phyloP scores from a whole-genome alignment of 2,888 invertebrate genomes.

The Synergus laeviventris region DNA sequence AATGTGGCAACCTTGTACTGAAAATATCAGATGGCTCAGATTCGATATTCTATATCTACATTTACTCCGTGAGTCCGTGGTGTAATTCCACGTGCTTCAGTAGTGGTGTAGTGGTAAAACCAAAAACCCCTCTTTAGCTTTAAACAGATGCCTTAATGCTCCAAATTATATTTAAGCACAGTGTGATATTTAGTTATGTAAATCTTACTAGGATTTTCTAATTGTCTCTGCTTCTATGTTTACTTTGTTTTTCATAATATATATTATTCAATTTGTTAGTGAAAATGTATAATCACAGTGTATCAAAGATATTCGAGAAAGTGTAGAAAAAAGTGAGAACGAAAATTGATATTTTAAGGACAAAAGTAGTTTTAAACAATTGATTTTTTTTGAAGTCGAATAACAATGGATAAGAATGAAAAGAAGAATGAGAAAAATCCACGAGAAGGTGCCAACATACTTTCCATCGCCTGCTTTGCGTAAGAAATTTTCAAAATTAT shows the following conservation, averaged over 20 bases:
- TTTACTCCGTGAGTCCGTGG: too few species aligned
- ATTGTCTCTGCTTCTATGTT: not conserved
- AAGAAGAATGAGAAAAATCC: constrained; percentile 79
- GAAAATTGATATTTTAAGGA: not conserved
- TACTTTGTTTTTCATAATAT: not conserved
- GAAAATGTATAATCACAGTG: not conserved
- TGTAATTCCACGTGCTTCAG: too few species aligned
- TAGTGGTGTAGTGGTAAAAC: too few species aligned
- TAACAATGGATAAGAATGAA: constrained; percentile 76
- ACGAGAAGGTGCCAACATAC: constrained; percentile 81
- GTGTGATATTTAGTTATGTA: not conserved
- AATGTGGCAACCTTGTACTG: too few species aligned
- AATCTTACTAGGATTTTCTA: not conserved
- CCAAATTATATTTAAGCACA: not conserved
- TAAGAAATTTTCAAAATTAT: constrained; percentile 75
- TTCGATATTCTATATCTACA: too few species aligned
- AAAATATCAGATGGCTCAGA: too few species aligned
- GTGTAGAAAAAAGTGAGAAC: not conserved
- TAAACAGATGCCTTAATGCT: too few species aligned
- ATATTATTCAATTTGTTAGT: not conserved
- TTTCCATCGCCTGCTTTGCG: constrained; percentile 84
- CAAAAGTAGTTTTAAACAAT: not conserved
- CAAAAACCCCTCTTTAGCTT: too few species aligned
- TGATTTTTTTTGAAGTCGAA: not conserved
- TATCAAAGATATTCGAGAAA: not conserved